Conservation (phyloP, 2,797 vertebrate species). For the Neosilurus hyrtlii region DNA sequence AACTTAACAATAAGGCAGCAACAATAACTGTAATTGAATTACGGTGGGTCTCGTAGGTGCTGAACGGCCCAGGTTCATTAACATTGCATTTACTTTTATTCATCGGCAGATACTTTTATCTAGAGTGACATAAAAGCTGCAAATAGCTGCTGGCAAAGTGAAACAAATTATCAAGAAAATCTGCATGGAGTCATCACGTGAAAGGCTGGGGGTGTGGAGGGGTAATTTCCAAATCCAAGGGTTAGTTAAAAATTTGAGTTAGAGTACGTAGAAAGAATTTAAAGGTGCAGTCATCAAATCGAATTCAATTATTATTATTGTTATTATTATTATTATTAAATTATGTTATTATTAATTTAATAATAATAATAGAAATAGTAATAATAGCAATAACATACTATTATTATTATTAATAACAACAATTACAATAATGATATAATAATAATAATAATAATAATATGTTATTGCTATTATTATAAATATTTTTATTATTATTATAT, state of each 20-base stretch:
- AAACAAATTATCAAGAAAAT: neutral
- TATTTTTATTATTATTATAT: too few relatives aligned
- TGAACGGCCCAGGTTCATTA: neutral
- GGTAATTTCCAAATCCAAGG: neutral
- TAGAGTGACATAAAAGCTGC: neutral
- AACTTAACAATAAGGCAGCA: conserved; percentile 18
- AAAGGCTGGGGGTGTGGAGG: neutral
- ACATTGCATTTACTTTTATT: neutral
- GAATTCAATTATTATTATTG: too few relatives aligned
- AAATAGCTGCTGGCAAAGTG: neutral
- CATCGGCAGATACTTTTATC: neutral
- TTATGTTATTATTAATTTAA: too few relatives aligned
- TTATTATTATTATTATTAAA: too few relatives aligned
- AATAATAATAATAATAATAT: too few relatives aligned
- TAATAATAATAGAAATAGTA: too few relatives aligned
- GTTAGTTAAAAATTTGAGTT: too few relatives aligned
- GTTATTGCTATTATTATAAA: too few relatives aligned
- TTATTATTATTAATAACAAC: too few relatives aligned
- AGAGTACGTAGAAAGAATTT: neutral
- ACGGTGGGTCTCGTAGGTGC: neutral
- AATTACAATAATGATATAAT: too few relatives aligned
- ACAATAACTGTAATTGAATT: conserved; percentile 18
- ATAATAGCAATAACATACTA: too few relatives aligned
- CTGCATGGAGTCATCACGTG: neutral
- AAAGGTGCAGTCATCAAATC: too few relatives aligned